Conservation (phyloP, 2,113 vertebrate genomes). For the Shinisaurus crocodilurus region DNA sequence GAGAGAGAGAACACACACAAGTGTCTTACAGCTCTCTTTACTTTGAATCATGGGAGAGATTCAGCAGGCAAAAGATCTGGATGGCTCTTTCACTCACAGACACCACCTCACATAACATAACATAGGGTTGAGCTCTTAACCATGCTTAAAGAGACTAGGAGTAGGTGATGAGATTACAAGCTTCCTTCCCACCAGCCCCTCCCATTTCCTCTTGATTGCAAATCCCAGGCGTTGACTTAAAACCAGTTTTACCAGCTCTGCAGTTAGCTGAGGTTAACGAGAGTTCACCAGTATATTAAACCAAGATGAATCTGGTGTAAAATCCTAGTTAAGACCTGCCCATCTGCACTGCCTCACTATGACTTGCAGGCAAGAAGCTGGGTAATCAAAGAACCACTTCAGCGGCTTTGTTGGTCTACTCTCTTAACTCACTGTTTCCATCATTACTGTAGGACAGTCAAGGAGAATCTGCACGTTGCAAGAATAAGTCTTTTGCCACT, state of each 20-base stretch:
- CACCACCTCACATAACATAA: too few relatives aligned
- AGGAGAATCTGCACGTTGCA: not conserved
- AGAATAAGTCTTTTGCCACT: constrained; percentile 54
- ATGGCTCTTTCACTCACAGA: not conserved
- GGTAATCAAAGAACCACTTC: not conserved
- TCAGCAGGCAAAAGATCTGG: not conserved
- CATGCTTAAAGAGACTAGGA: not conserved
- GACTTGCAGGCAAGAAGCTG: not conserved
- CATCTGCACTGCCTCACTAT: not conserved
- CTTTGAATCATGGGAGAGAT: not conserved
- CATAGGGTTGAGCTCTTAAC: too few relatives aligned
- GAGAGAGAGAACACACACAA: too few relatives aligned
- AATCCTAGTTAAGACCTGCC: not conserved
- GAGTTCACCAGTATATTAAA: not conserved
- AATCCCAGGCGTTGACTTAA: not conserved
- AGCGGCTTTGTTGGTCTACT: not conserved
- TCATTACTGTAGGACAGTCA: not conserved
- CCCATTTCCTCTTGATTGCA: not conserved
- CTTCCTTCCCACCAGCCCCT: not conserved
- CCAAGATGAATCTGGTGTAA: not conserved
- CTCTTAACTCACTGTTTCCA: not conserved
- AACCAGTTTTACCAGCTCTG: not conserved
- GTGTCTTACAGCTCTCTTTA: not conserved
- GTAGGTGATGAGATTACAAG: not conserved
- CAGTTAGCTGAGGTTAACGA: not conserved